A percentile compares a stretch with the other conserved stretches of the same genome.
phyloP scores from a whole-genome alignment of 2,113 vertebrate genomes.

The Circaetus gallicus region DNA sequence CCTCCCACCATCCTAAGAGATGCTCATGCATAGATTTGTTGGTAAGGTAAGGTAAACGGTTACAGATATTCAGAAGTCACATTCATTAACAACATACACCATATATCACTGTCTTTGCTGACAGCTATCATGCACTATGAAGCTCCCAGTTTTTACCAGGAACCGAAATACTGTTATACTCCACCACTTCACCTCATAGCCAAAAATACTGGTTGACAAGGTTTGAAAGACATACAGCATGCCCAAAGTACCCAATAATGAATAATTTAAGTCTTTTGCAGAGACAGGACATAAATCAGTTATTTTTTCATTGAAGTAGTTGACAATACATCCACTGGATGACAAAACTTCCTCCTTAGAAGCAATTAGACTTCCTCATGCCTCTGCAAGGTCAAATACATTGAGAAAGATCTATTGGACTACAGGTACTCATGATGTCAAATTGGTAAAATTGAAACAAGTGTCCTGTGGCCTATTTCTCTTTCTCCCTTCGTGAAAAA shows the following conservation, averaged over 20 bases:
- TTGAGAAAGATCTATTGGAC: slow-evolving; percentile 16
- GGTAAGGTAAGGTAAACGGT: neutral
- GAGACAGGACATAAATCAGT: slow-evolving; percentile 54
- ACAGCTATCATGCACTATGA: neutral
- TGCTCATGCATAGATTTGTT: neutral
- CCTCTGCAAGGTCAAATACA: slow-evolving; percentile 58
- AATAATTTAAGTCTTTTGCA: slow-evolving; percentile 57
- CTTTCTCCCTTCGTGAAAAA: neutral
- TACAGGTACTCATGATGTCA: neutral
- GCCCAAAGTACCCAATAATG: slow-evolving; percentile 27
- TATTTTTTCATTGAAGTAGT: slow-evolving; percentile 46
- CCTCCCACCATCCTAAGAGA: neutral
- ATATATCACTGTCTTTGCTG: neutral
- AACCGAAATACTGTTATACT: neutral
- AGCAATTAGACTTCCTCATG: slow-evolving; percentile 39
- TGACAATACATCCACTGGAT: slow-evolving; percentile 21
- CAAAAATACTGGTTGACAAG: slow-evolving; percentile 53
- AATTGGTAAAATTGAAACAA: slow-evolving; percentile 43
- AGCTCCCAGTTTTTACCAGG: neutral
- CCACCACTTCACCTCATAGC: slow-evolving; percentile 8
- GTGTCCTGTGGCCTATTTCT: slow-evolving; percentile 12
- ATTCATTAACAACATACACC: neutral
- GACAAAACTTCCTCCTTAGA: slow-evolving; percentile 42
- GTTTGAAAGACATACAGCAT: slow-evolving; percentile 43
- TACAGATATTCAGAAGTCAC: neutral